Evolutionary conservation across 2,888 invertebrate species (phyloP).

Genomic region (Atethmia centrago): DNA sequence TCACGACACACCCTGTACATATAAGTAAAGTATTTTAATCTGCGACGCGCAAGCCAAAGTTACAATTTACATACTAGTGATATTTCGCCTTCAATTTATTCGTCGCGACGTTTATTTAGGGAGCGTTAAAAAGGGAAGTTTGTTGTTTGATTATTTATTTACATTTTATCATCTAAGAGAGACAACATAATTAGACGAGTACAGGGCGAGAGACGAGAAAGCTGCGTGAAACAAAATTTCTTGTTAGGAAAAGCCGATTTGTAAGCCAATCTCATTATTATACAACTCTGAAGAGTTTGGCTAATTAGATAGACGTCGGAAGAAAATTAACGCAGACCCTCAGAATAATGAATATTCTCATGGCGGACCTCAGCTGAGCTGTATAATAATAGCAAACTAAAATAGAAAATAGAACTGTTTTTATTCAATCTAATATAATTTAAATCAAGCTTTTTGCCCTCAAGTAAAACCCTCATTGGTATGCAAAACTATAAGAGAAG

Average conservation of each 20-base stretch:
- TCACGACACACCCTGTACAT: too few species aligned
- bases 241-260: slow-evolving; percentile 55
- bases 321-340: slow-evolving; percentile 30
- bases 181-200: slow-evolving; percentile 45
- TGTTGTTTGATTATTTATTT: slow-evolving; percentile 51
- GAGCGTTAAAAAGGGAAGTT: slow-evolving; percentile 36
- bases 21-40: slow-evolving; percentile 58
- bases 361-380: not conserved
- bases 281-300: slow-evolving; percentile 32
- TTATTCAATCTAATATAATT: not conserved
- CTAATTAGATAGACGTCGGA: slow-evolving; percentile 43
- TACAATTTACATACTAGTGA: slow-evolving; percentile 56
- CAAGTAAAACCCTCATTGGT: too few species aligned
- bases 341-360: slow-evolving; percentile 32
- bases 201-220: slow-evolving; percentile 17
- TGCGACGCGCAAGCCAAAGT: slow-evolving; percentile 45
- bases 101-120: slow-evolving; percentile 50
- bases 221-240: slow-evolving; percentile 34
- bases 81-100: slow-evolving; percentile 49
- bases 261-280: slow-evolving; percentile 46
- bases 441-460: not conserved
- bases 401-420: not conserved
- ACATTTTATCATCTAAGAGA: slow-evolving; percentile 39
- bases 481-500: not conserved
- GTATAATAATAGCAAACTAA: not conserved